These are phyloP conservation scores for Nibea albiflora DNA, from an alignment of 2,113 vertebrate species.

Conservation along the genomic window DNA sequence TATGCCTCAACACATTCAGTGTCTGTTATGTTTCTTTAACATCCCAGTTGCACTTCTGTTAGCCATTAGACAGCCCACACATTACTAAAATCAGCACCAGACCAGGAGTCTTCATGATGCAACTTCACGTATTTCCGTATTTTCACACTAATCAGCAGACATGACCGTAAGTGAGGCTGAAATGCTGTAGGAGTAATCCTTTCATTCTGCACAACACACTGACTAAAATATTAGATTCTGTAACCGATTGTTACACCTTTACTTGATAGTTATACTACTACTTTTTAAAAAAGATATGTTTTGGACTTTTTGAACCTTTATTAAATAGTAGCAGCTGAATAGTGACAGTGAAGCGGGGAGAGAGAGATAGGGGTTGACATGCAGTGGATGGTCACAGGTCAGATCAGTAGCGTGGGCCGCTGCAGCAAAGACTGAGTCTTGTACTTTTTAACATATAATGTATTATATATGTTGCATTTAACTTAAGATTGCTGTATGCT, in stretches of 20 bases:
- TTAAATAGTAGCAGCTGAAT: too few relatives aligned
- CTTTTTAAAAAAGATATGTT: too few relatives aligned
- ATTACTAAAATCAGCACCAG: background rate
- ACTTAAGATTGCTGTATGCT: background rate
- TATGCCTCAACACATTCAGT: background rate
- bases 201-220: background rate
- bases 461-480: background rate
- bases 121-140: conserved; percentile 7
- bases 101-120: background rate
- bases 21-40: background rate
- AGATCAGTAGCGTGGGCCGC: too few relatives aligned
- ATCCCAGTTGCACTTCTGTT: background rate
- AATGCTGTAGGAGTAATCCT: background rate
- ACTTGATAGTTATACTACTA: too few relatives aligned
- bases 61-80: background rate
- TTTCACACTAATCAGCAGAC: conserved; percentile 1
- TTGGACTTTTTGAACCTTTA: too few relatives aligned
- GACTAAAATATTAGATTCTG: too few relatives aligned
- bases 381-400: too few relatives aligned
- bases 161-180: background rate
- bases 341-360: too few relatives aligned
- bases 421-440: too few relatives aligned
- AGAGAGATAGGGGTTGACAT: too few relatives aligned
- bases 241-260: too few relatives aligned
- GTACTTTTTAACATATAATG: background rate